Conservation (phyloP, 2,113 vertebrate species). For the Caranx melampygus region DNA sequence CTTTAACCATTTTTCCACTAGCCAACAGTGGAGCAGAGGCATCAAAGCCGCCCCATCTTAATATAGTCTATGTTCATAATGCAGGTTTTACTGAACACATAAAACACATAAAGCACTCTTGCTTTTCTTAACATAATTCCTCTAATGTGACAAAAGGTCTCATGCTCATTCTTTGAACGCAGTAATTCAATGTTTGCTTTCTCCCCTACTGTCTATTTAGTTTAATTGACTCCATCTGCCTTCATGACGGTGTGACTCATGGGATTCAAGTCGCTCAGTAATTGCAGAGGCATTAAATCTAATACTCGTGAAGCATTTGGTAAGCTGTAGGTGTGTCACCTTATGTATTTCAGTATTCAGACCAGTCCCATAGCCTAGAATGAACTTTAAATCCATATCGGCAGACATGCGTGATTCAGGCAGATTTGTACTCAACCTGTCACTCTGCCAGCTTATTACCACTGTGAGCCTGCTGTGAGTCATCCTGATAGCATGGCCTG, state of each 20-base stretch:
- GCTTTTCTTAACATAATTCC: not conserved
- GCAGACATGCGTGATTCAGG: constrained; percentile 57
- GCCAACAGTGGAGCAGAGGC: too few species aligned
- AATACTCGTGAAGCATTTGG: constrained; percentile 46
- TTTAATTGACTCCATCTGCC: constrained; percentile 50
- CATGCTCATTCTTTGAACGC: not conserved
- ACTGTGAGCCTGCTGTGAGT: constrained; percentile 48
- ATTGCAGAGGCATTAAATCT: constrained; percentile 52
- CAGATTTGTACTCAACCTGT: constrained; percentile 58
- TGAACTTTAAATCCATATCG: constrained; percentile 40
- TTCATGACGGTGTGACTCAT: constrained; percentile 58
- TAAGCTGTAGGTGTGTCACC: constrained; percentile 67
- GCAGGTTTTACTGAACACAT: not conserved
- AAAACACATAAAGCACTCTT: not conserved
- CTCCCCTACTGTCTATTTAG: constrained; percentile 31
- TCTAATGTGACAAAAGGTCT: not conserved
- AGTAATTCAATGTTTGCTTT: constrained; percentile 25
- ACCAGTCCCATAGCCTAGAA: constrained; percentile 1
- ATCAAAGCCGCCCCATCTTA: too few species aligned
- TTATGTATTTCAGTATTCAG: constrained; percentile 16
- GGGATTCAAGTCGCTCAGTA: constrained; percentile 33
- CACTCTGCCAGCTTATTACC: constrained; percentile 42
- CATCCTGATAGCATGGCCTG: constrained; percentile 49
- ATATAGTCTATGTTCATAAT: not conserved
- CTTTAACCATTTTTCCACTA: too few species aligned